Percentiles rank a stretch among this genome's conserved stretches.
phyloP scores from a whole-genome alignment of 2,113 vertebrate genomes.

The Erpornis zantholeuca region DNA sequence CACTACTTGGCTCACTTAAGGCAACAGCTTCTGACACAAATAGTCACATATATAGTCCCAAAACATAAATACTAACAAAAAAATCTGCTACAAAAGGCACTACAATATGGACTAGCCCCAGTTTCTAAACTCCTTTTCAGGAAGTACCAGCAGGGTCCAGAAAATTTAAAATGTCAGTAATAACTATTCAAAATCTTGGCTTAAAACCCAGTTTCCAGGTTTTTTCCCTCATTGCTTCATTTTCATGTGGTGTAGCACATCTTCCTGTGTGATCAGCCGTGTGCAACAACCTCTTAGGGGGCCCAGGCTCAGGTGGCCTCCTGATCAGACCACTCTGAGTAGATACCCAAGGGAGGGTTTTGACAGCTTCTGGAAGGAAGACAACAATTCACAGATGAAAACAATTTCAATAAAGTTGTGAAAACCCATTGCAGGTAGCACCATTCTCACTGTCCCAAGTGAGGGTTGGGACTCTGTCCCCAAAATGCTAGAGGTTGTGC shows the following conservation, averaged over 20 bases:
- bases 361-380: slow-evolving; percentile 1
- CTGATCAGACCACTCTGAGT: not conserved
- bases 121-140: not conserved
- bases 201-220: not conserved
- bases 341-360: not conserved
- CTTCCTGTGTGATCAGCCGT: fast-evolving
- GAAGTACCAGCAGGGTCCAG: not conserved
- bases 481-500: not conserved
- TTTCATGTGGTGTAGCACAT: not conserved
- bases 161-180: not conserved
- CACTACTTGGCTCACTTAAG: not conserved
- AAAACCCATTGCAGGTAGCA: not conserved
- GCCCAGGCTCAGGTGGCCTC: not conserved
- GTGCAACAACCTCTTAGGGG: not conserved
- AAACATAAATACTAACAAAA: not conserved
- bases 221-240: not conserved
- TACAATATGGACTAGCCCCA: not conserved
- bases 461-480: not conserved
- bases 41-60: not conserved
- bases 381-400: not conserved
- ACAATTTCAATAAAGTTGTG: not conserved
- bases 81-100: not conserved
- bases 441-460: fast-evolving
- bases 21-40: not conserved
- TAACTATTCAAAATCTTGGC: not conserved